Conservation (phyloP, 2,888 invertebrate genomes). For the Trichacis sp. region DNA sequence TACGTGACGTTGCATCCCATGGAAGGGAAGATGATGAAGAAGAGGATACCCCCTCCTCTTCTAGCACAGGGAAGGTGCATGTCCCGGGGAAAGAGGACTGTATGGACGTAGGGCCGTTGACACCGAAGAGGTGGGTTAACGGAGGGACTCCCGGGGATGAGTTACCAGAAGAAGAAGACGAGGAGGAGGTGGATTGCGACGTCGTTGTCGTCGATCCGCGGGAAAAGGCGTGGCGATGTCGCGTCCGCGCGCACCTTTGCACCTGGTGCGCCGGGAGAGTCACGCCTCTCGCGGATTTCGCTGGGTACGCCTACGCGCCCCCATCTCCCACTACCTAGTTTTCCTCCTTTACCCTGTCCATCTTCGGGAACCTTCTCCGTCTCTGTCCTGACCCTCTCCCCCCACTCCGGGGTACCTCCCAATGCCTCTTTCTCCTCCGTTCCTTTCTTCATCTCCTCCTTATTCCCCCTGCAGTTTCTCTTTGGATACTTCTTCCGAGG, state of each 20-base stretch:
- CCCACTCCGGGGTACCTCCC: constrained; percentile 42
- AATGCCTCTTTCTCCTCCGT: constrained; percentile 15
- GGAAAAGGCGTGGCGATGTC: constrained; percentile 64
- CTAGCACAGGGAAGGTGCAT: constrained; percentile 46
- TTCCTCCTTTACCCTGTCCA: constrained; percentile 29
- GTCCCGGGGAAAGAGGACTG: constrained; percentile 45
- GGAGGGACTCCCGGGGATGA: constrained; percentile 12
- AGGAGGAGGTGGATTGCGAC: constrained; percentile 32
- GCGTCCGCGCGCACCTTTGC: constrained; percentile 66
- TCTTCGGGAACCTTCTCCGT: not conserved
- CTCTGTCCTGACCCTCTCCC: constrained; percentile 15
- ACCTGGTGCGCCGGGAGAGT: constrained; percentile 66
- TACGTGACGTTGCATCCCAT: constrained; percentile 52
- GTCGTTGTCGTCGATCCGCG: constrained; percentile 39
- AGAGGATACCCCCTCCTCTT: not conserved
- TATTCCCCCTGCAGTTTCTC: constrained; percentile 14
- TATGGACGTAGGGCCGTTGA: constrained; percentile 58
- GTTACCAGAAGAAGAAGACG: constrained; percentile 15
- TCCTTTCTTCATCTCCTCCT: constrained; percentile 15
- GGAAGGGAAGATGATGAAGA: constrained; percentile 23
- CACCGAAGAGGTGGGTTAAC: constrained; percentile 52
- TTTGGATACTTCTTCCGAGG: constrained; percentile 30
- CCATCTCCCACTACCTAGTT: constrained; percentile 44
- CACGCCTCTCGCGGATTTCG: constrained; percentile 65
- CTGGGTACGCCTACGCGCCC: constrained; percentile 61